These are phyloP conservation scores for Erpobdella octoculata DNA, from an alignment of 2,888 invertebrate species.

Conservation along the genomic window DNA sequence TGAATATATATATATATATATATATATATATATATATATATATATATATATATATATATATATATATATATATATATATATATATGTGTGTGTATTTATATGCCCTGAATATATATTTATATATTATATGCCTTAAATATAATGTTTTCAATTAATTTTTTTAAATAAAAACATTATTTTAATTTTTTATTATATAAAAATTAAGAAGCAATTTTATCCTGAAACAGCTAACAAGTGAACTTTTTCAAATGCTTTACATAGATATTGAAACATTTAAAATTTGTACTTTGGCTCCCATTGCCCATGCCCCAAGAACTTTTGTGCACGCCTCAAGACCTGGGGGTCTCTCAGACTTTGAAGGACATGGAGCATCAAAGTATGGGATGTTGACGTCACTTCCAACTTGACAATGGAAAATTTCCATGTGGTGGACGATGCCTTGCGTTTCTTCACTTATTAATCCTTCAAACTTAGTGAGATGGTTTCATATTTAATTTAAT, in stretches of 20 bases:
- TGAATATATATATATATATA: no score
- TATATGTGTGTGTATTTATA: not conserved
- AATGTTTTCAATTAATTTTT: no score
- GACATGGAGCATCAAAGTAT: slow-evolving; percentile 74
- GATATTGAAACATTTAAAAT: no score
- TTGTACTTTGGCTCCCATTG: slow-evolving; percentile 88
- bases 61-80: no score
- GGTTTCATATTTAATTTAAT: not conserved
- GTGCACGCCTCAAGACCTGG: slow-evolving; percentile 69
- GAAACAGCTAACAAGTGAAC: no score
- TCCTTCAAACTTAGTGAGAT: slow-evolving; percentile 67
- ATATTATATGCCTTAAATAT: not conserved
- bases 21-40: no score
- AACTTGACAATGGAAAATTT: slow-evolving; percentile 87
- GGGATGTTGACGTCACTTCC: slow-evolving; percentile 59
- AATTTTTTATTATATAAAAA: no score
- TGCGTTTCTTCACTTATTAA: slow-evolving; percentile 71
- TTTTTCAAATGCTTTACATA: no score
- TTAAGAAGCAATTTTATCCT: no score
- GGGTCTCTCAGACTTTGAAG: slow-evolving; percentile 60
- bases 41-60: not conserved
- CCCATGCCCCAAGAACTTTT: slow-evolving; percentile 89
- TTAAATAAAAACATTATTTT: no score
- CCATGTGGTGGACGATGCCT: slow-evolving; percentile 93
- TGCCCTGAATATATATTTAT: not conserved